Conservation (phyloP, 1,140 invertebrate species). For the Ceratina calcarata region DNA sequence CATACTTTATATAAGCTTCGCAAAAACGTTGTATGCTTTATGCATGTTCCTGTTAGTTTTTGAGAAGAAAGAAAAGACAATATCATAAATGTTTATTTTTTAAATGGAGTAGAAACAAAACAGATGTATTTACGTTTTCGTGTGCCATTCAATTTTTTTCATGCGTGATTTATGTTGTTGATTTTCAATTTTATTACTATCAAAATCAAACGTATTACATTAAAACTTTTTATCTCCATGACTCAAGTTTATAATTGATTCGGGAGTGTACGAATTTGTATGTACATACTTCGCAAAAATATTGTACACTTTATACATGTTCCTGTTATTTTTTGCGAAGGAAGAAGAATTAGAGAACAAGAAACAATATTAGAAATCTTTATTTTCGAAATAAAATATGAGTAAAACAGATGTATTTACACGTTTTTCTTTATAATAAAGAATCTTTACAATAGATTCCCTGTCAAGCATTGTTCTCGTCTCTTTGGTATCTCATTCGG, state of each 20-base stretch:
- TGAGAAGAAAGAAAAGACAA: too few relatives aligned
- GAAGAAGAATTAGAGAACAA: not conserved
- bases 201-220: not conserved
- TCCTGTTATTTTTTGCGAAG: not conserved
- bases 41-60: too few relatives aligned
- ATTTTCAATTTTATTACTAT: conserved; percentile 12
- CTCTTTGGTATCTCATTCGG: conserved; percentile 52
- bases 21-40: not conserved
- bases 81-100: too few relatives aligned
- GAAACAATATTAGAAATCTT: not conserved
- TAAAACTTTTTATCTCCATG: too few relatives aligned
- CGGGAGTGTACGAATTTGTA: too few relatives aligned
- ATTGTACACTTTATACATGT: conserved; percentile 10
- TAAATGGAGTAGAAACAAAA: not conserved
- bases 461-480: conserved; percentile 1
- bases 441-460: not conserved
- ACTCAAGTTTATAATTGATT: too few relatives aligned
- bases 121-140: too few relatives aligned
- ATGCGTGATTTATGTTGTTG: not conserved
- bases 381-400: not conserved
- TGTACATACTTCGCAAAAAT: not conserved
- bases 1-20: too few relatives aligned
- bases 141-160: not conserved
- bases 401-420: too few relatives aligned
- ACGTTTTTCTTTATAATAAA: not conserved